Evolutionary conservation across 2,888 invertebrate genomes (phyloP), one percentile per base, ranked within the genome.

Genomic region (Nezara viridula): DNA sequence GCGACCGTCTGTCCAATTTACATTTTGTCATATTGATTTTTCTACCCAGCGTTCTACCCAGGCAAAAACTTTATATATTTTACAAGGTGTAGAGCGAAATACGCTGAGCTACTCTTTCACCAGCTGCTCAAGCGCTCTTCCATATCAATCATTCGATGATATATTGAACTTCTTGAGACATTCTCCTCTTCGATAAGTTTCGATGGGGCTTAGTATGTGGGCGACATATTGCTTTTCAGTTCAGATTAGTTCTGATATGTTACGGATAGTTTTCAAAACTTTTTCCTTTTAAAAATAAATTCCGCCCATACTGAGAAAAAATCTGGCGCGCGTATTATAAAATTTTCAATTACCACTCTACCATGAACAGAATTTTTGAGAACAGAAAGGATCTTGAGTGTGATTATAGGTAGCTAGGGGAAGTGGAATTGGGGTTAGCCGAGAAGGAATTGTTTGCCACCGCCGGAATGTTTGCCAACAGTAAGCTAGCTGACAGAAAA

Each of bases 401-500:
- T 9, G 50, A 27, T 21, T 6, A 32, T 16, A 66, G 32, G 14
- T 10, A 32, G 12, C 27, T 12, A n/a, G 32, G 16, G 2, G 32
- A 32, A 66, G 4, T 27, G 4, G 55, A 60, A 60, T 60, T 27
- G 55, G 66, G 27, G 27, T 66, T 66, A 66, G 60, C 27, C n/a
- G 60, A 10, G 66, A 32, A 66, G 66, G 66, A 66, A 66, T 32
- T 66, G 66, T 66, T 66, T 32, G 66, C 5, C 3, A 16, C 66
- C 66, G 27, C 16, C 66, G 32, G 27, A 66, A 66, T 66, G 66
- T 66, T 66, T 66, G 16, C 66, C 66, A 3, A 66, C 3, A 27
- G 27, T 66, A 32, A 66, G 66, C 60, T 60, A 60, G 60, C 66
- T 32, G 66, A 66, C 66, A 32, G 27, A 66, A 32, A 66, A 66